These are phyloP conservation scores for Mormyrus lacerda DNA, from an alignment of 2,113 vertebrate species.

Conservation along the genomic window DNA sequence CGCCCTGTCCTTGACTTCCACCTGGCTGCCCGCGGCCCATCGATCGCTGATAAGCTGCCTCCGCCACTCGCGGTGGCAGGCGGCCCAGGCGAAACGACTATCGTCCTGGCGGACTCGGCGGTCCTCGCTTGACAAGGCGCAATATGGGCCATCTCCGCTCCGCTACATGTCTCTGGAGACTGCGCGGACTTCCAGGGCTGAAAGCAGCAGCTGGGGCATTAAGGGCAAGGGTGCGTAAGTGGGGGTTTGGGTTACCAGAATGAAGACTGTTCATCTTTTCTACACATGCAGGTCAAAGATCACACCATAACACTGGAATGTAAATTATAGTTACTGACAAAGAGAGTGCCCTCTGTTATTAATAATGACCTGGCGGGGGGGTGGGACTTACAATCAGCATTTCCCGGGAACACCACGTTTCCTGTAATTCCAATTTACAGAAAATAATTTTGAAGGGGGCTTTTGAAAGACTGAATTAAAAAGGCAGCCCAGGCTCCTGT, in stretches of 20 bases:
- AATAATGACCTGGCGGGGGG: neutral
- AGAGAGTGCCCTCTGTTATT: neutral
- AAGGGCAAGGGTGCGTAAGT: neutral
- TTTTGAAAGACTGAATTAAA: constrained; percentile 8
- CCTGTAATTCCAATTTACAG: neutral
- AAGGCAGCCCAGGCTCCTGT: neutral
- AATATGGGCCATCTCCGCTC: constrained; percentile 31
- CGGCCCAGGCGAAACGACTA: constrained; percentile 28
- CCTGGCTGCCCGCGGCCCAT: constrained; percentile 40
- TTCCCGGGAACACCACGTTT: neutral
- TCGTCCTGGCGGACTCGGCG: constrained; percentile 37
- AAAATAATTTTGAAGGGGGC: neutral
- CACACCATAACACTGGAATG: constrained; percentile 6
- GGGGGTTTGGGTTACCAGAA: constrained; percentile 26
- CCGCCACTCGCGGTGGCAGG: constrained; percentile 11
- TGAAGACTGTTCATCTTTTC: constrained; percentile 16
- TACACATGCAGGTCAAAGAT: constrained; percentile 5
- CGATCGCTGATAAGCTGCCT: constrained; percentile 38
- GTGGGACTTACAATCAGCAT: neutral
- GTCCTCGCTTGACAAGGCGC: constrained; percentile 17
- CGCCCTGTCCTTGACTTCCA: constrained; percentile 37
- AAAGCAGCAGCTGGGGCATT: neutral
- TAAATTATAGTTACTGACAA: neutral
- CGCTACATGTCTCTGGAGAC: constrained; percentile 17
- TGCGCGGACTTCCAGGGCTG: neutral